phyloP scores from a whole-genome alignment of 1,140 invertebrate genomes.

The Ostrea denselamellosa region DNA sequence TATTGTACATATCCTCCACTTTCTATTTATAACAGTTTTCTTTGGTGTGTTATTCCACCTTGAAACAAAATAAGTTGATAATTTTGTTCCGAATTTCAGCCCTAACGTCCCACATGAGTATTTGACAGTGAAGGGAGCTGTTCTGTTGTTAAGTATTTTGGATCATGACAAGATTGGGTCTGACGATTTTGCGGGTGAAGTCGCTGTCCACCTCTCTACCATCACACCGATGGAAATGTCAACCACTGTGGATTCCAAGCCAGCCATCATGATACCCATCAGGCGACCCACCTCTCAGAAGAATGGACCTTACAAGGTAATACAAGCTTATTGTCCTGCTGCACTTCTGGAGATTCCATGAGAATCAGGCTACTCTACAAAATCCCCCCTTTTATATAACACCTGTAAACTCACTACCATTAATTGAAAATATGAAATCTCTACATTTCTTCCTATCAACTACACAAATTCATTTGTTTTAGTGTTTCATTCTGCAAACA shows the following conservation, averaged over 20 bases:
- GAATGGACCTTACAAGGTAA: conserved; percentile 65
- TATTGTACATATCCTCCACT: too few species aligned
- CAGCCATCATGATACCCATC: conserved; percentile 70
- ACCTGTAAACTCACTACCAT: too few species aligned
- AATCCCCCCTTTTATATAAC: too few species aligned
- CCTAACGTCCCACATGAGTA: conserved; percentile 89
- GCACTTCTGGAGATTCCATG: neutral
- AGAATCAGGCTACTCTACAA: too few species aligned
- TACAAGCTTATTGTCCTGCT: neutral
- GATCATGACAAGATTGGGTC: conserved; percentile 94
- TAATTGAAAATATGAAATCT: too few species aligned
- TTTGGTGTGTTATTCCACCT: neutral
- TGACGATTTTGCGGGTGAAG: conserved; percentile 96
- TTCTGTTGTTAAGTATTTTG: conserved; percentile 94
- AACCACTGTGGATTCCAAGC: conserved; percentile 63
- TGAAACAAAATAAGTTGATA: neutral
- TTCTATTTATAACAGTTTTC: neutral
- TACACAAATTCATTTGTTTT: too few species aligned
- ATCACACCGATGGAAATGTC: conserved; percentile 60
- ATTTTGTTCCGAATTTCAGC: conserved; percentile 79
- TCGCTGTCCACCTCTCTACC: conserved; percentile 87
- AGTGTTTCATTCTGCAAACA: too few species aligned
- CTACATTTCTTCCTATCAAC: too few species aligned
- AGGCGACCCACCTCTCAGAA: conserved; percentile 59
- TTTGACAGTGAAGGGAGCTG: conserved; percentile 84